phyloP scores from a whole-genome alignment of 2,797 vertebrate genomes.

The Aplochiton taeniatus region DNA sequence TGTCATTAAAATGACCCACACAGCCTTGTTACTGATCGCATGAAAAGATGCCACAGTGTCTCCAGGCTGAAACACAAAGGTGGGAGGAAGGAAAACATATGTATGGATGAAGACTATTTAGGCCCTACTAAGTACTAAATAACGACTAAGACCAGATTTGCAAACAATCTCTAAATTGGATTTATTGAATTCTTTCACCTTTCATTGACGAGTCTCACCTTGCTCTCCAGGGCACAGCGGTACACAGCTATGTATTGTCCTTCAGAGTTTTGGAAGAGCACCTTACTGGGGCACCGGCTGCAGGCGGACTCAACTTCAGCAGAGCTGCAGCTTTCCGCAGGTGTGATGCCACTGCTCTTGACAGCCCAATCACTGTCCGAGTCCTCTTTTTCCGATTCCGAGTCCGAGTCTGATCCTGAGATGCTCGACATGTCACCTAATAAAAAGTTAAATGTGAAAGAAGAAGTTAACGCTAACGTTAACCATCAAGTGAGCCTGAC shows the following conservation, averaged over 20 bases:
- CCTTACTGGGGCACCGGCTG: constrained; percentile 63
- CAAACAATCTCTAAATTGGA: too few species aligned
- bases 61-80: constrained; percentile 38
- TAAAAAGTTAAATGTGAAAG: constrained; percentile 5
- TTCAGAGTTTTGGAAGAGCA: constrained; percentile 80
- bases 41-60: constrained; percentile 72
- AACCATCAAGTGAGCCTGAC: too few species aligned
- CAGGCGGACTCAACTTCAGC: not conserved
- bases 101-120: too few species aligned
- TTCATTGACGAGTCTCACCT: constrained; percentile 61
- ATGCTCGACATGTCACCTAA: constrained; percentile 95
- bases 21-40: constrained; percentile 62
- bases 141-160: not conserved
- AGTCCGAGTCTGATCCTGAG: constrained; percentile 87
- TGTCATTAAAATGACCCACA: constrained; percentile 90
- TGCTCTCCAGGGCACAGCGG: constrained; percentile 80
- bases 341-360: constrained; percentile 28
- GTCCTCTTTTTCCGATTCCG: constrained; percentile 60
- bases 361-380: constrained; percentile 64
- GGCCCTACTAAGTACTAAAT: too few species aligned
- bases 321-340: constrained; percentile 50
- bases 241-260: constrained; percentile 83
- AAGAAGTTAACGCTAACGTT: not conserved
- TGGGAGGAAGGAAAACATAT: too few species aligned
- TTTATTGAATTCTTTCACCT: too few species aligned